Base-by-base conservation (phyloP, 64 coral and sea anemone genomes). In the Montipora foliosa region DNA sequence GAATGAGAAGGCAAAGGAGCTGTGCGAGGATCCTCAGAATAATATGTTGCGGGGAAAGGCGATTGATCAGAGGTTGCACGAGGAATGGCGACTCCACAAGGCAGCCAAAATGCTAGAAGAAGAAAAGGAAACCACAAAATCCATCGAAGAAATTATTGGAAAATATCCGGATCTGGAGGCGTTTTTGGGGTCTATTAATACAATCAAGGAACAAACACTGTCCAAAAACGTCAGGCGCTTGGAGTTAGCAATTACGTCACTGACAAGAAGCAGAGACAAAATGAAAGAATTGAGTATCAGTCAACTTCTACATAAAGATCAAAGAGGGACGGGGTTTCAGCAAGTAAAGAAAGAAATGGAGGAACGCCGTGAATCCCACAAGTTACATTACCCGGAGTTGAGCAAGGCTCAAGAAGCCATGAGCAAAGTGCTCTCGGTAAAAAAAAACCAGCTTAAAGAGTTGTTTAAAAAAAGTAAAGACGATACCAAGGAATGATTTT, bases 401-500 rank as follows among this genome's bases (percentile, higher is more conserved):
- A 52, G 45, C 9, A 78, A 78, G 76, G 76, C 76, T 14, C 76
- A 78, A 48, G 76, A 78, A 2, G 76, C 76, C 13, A 47, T 76
- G 74, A 76, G 74, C 47, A 78, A 52, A 78, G 76, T 78, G 76
- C 76, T 78, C 45, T 48, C 44, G 10, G 14, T 15, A 48, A 78
- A 78, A 50, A 78, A 78, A 17, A 78, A 47, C 8, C 76, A 78
- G 47, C 76, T 78, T 48, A 11, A 17, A 13, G 47, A 78, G 76
- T 16, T 68, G 37, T 37, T 37, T 37, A 1, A 37, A 64, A 64
- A 64, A 64, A 64, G 60, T 64, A 16, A 64, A 64, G 60, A 64
- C 60, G 60, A 74, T 74, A 74, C 70, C 70, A 74, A 74, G 70
- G 70, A 74, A 74, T 74, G 70, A 74, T 74, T 74, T 74, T 74